Base-by-base conservation (phyloP, 2,113 vertebrate genomes). In the Oreocharis arfaki region DNA sequence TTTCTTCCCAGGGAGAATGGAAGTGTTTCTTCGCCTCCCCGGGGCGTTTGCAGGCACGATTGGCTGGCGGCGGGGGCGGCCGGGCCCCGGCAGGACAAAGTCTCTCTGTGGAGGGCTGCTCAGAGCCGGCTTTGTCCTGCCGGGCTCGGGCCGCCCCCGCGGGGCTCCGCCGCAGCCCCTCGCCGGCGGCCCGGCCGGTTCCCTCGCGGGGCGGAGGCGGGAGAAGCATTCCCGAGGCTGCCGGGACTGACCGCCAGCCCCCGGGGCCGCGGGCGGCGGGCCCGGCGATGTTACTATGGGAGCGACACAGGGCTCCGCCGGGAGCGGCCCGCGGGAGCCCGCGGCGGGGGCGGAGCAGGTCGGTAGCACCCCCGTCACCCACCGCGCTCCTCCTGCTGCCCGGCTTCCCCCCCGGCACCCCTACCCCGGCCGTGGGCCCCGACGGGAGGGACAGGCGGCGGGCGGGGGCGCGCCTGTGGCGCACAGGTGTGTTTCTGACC, bases 251-350 rank as follows among this genome's bases (percentile, higher is more conserved):
- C 39, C 20, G 68, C 57, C 39, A 26, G 30, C 37, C 56, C 21
- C 44, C 35, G 49, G 61, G 13, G 33, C 73, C 49, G 28, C 53
- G 53, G 68, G 73, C 57, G 27, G 41, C 47, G 37, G 39, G 60
- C 39, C 42, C 3, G 65, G 89, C 57, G 35, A 93, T 97, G 96
- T 89, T 90, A 64, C 93, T 41, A 96, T 96, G 96, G 96, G 96
- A 90, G 96, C 96, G 14, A 89, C 92, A 32, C 96, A 96, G 80
- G 96, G 83, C 79, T 94, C 95, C 22, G 79, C 90, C n/a, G 90
- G 94, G 73, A 95, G 59, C 90, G 64, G 83, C 65, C 95, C 90
- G 46, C 89, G 32, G 59, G 53, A 87, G 44, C 57, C 73, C 18
- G 61, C 61, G 13, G 76, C 13, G 69, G 90, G 89, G 93, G 91